These are phyloP conservation scores for Cephus sareptanus DNA, from an alignment of 2,888 invertebrate genomes.

Conservation along the genomic window DNA sequence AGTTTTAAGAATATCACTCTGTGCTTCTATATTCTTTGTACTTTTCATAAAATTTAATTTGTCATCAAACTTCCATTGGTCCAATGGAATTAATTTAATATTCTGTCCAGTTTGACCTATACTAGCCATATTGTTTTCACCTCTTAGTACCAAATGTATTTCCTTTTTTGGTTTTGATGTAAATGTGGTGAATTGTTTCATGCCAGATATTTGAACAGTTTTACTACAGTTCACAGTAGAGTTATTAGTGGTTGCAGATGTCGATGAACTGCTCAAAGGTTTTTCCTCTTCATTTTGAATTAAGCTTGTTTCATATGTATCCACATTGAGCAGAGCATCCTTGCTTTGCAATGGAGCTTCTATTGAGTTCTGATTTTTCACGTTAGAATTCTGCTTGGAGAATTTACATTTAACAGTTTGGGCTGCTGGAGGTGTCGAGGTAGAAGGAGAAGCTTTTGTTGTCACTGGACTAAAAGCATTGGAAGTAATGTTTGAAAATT, in stretches of 20 bases:
- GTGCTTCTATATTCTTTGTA: not conserved
- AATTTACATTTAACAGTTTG: conserved; percentile 1
- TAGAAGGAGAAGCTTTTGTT: not conserved
- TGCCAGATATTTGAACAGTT: not conserved
- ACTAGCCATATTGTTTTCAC: conserved; percentile 16
- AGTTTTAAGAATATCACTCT: conserved; percentile 5
- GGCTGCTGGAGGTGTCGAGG: not conserved
- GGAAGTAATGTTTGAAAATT: conserved; percentile 12
- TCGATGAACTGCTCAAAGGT: not conserved
- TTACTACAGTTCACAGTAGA: not conserved
- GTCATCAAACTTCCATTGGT: conserved; percentile 13
- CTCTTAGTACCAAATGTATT: conserved; percentile 16
- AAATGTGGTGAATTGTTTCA: not conserved
- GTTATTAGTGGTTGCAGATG: not conserved
- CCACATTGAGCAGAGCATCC: not conserved
- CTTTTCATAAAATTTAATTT: conserved; percentile 5
- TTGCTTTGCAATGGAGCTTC: not conserved
- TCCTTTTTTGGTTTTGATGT: conserved; percentile 18
- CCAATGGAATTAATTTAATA: conserved; percentile 19
- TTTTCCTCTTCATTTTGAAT: not conserved
- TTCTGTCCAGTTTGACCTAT: conserved; percentile 18
- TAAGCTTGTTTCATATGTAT: not conserved
- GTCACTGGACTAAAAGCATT: conserved; percentile 10
- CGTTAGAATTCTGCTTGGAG: not conserved
- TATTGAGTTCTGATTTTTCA: not conserved